Conservation (phyloP, 1,140 invertebrate species). For the Drosophila ambigua region DNA sequence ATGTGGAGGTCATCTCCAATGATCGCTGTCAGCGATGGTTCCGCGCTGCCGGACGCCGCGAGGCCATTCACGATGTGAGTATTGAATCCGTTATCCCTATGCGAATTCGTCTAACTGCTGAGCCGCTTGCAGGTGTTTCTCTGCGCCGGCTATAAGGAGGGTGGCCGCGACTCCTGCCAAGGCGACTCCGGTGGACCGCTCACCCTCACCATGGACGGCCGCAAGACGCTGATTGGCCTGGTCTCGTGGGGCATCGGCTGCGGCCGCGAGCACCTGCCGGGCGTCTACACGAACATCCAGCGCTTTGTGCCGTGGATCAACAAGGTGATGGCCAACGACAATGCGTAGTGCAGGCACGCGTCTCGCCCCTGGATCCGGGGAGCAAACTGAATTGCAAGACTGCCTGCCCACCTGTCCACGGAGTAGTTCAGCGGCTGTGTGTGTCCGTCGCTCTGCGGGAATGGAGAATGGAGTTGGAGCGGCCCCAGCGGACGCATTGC, state of each 20-base stretch:
- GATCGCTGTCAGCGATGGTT: conserved; percentile 96
- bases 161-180: conserved; percentile 80
- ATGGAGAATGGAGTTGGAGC: conserved; percentile 5
- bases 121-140: conserved; percentile 86
- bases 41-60: conserved; percentile 92
- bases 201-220: conserved; percentile 91
- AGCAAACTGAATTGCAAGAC: conserved; percentile 42
- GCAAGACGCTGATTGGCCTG: conserved; percentile 92
- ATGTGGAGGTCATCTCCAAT: conserved; percentile 95
- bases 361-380: background rate
- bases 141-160: conserved; percentile 96
- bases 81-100: no score
- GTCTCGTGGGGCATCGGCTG: conserved; percentile 97
- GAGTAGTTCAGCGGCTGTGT: conserved; percentile 52
- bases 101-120: background rate
- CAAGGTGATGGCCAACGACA: conserved; percentile 87
- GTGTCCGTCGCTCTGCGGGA: conserved; percentile 23
- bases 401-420: conserved; percentile 46
- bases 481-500: conserved; percentile 18
- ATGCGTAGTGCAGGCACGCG: conserved; percentile 54
- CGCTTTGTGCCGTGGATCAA: conserved; percentile 97
- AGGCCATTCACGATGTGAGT: conserved; percentile 94
- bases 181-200: conserved; percentile 93
- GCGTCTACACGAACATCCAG: conserved; percentile 95
- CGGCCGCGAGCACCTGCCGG: conserved; percentile 93